These are phyloP conservation scores for Myoxocephalus aenaeus DNA, from an alignment of 2,797 vertebrate genomes.

Conservation along the genomic window DNA sequence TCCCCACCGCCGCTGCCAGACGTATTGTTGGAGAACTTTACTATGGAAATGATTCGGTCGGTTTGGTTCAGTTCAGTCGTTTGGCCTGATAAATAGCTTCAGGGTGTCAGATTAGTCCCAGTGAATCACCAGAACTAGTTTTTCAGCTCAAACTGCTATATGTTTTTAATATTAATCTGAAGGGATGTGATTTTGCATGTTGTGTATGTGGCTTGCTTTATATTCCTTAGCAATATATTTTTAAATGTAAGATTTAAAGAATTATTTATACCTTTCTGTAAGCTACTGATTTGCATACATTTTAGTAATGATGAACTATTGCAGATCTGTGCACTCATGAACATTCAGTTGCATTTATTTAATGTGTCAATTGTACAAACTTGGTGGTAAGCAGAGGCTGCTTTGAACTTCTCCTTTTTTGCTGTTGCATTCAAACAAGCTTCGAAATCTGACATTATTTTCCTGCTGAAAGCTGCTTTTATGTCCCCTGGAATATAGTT, in stretches of 20 bases:
- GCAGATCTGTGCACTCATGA: not conserved
- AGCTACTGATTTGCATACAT: not conserved
- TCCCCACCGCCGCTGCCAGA: constrained; percentile 28
- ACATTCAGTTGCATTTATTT: not conserved
- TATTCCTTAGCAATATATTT: not conserved
- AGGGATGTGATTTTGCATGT: not conserved
- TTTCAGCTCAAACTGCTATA: not conserved
- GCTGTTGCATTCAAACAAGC: not conserved
- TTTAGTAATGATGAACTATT: not conserved
- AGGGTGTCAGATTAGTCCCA: constrained; percentile 8
- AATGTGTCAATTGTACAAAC: not conserved
- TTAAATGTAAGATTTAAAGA: not conserved
- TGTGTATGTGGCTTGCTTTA: not conserved
- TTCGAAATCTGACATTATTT: not conserved
- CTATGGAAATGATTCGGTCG: constrained; percentile 56
- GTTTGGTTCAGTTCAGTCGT: constrained; percentile 47
- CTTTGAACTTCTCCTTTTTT: not conserved
- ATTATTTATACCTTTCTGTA: not conserved
- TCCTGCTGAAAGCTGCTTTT: not conserved
- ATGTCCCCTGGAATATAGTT: not conserved
- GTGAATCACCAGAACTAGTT: not conserved
- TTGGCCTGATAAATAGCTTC: constrained; percentile 36
- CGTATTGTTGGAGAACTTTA: constrained; percentile 51
- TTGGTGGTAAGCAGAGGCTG: not conserved
- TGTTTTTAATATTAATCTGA: not conserved